Conservation (phyloP, 2,888 invertebrate genomes). For the Phengaris arion region DNA sequence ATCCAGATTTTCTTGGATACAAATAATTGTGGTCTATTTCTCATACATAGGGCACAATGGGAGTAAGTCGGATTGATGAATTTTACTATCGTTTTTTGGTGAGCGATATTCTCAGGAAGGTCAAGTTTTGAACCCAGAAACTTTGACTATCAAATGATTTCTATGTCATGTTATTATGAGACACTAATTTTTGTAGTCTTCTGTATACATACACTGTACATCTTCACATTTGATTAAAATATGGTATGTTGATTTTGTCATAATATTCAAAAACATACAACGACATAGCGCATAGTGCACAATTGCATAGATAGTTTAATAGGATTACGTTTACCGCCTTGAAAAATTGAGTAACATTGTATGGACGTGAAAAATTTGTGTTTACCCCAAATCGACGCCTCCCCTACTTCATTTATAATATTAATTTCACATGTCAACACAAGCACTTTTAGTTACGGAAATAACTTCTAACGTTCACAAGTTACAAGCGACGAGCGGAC, state of each 20-base stretch:
- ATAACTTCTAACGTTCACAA: constrained; percentile 46
- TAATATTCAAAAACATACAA: no score
- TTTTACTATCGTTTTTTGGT: neutral
- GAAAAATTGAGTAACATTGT: constrained; percentile 9
- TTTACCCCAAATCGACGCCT: constrained; percentile 42
- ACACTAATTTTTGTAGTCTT: no score
- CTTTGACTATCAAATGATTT: no score
- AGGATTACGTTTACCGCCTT: neutral
- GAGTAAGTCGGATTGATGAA: neutral
- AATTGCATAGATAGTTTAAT: neutral
- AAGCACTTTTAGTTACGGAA: constrained; percentile 60
- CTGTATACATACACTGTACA: no score
- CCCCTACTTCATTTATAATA: constrained; percentile 62
- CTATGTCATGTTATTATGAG: no score
- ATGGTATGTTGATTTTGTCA: no score
- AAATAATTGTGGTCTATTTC: constrained; percentile 21
- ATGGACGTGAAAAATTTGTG: constrained; percentile 35
- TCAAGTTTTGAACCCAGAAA: no score
- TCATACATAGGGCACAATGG: neutral
- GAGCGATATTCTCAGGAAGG: neutral
- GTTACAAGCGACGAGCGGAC: constrained; percentile 34
- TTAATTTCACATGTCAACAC: constrained; percentile 70
- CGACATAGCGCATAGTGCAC: neutral
- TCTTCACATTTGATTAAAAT: no score
- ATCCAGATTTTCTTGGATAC: constrained; percentile 39